A percentile compares a stretch with the other conserved stretches of the same genome.
phyloP scores from a whole-genome alignment of 2,113 vertebrate genomes.

The Chlorodrepanis virens region DNA sequence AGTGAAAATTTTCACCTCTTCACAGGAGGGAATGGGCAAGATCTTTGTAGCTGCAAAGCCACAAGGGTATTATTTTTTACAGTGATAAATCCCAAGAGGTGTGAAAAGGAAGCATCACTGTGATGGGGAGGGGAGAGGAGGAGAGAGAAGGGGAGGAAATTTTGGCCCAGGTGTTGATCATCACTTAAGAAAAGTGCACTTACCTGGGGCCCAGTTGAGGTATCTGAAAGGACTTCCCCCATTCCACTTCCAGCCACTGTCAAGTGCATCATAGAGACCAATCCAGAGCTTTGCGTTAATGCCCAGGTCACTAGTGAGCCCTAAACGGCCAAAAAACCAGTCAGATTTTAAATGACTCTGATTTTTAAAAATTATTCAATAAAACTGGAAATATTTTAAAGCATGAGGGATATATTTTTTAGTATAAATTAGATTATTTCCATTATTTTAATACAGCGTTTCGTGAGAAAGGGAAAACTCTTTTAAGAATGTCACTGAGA shows the following conservation, averaged over 20 bases:
- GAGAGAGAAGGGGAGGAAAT: neutral
- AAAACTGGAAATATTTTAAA: neutral
- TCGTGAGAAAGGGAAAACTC: neutral
- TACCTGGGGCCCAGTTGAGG: slow-evolving; percentile 95
- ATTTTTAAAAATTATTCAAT: neutral
- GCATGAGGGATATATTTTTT: fast-evolving
- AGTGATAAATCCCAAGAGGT: neutral
- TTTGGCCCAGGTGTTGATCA: neutral
- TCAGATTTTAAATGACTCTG: neutral
- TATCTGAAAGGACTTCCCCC: slow-evolving; percentile 86
- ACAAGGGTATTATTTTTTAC: neutral
- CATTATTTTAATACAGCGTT: neutral
- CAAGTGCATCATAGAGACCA: slow-evolving; percentile 85
- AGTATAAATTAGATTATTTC: neutral
- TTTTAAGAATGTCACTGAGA: neutral
- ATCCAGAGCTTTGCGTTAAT: slow-evolving; percentile 81
- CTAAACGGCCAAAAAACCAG: slow-evolving; percentile 48
- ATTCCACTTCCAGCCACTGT: slow-evolving; percentile 90
- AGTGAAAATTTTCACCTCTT: neutral
- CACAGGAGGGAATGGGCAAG: neutral
- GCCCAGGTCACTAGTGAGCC: slow-evolving; percentile 73
- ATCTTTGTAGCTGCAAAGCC: neutral
- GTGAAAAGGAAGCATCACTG: neutral
- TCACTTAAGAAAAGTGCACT: neutral
- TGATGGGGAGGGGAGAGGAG: neutral